Base-by-base conservation (phyloP, 2,888 invertebrate genomes). In the Sarcophaga subvicina region DNA sequence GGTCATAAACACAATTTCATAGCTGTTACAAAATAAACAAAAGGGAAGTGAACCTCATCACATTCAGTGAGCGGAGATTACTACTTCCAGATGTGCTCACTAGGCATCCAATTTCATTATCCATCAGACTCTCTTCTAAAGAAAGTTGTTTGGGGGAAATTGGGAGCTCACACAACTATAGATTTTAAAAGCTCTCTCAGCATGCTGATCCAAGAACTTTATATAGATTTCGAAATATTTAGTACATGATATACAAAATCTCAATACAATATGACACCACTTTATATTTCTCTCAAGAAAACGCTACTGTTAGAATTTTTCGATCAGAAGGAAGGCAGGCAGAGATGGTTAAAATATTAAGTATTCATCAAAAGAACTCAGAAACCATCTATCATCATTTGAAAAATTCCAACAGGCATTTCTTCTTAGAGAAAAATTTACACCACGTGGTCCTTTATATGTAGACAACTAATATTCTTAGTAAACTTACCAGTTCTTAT, bases 401-500 rank as follows among this genome's bases (percentile, higher is more conserved):
- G 90, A 72, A 71, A 69, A 60, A 37, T 25, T 22, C 45, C 14
- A 66, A 64, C 84, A 77, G 75, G 62, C 22, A 60, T 59, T 47
- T 75, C 45, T 27, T 49, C 27, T 27, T 27, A 20, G 14, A 64
- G 62, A 60, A 62, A 64, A 72, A 60, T 45, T 45, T 80, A 64
- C 59, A 72, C 66, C 76, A 80, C 83, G 82, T 85, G 86, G 70
- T 81, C 83, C 49, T 77, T 67, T 63, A 78, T 47, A 17, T 4
- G 20, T 27, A 4, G 14, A 37, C 85, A 88, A 87, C 78, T 83
- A 87, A 89, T 83, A 89, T 45, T n/a, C 49, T 63, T n/a, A 78
- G 63, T 88, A 60, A 89, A 93, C 94, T 94, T 95, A 99, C 99
- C 99, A 99, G 95, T 99, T 99, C 95, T 99, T 99, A 95, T 99